A percentile compares a stretch with the other conserved stretches of the same genome.
Conservation (phyloP, 2,888 invertebrate species). For the Drosophila barbarae region DNA sequence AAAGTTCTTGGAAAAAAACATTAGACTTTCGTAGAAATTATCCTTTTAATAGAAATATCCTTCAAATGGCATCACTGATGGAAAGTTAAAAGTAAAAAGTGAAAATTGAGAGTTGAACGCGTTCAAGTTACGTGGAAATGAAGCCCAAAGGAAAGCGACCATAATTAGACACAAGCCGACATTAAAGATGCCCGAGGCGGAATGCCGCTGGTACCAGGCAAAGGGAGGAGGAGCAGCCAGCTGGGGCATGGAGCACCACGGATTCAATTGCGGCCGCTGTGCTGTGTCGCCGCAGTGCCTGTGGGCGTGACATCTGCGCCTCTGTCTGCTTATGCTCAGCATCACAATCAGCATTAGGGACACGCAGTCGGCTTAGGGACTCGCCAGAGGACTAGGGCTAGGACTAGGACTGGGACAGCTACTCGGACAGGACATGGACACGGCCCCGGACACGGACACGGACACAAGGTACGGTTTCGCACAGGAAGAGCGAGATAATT, state of each 20-base stretch:
- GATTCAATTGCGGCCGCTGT: conserved; percentile 12
- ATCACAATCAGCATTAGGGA: conserved; percentile 31
- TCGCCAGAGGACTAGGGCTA: conserved; percentile 1
- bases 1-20: background rate
- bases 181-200: conserved; percentile 18
- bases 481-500: conserved; percentile 32
- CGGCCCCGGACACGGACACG: background rate
- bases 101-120: background rate
- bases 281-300: conserved; percentile 3
- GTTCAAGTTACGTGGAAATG: conserved; percentile 29
- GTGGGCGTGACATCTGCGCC: conserved; percentile 30
- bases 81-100: background rate
- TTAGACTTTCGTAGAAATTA: background rate
- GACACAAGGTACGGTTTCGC: background rate
- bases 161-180: conserved; percentile 45
- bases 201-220: background rate
- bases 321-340: conserved; percentile 30
- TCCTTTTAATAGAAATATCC: background rate
- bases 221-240: background rate
- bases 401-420: background rate
- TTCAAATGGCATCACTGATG: background rate
- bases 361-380: conserved; percentile 10
- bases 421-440: background rate
- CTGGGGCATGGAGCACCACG: background rate
- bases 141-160: conserved; percentile 13